Conservation (phyloP, 2,113 vertebrate species). For the Oncorhynchus mykiss region DNA sequence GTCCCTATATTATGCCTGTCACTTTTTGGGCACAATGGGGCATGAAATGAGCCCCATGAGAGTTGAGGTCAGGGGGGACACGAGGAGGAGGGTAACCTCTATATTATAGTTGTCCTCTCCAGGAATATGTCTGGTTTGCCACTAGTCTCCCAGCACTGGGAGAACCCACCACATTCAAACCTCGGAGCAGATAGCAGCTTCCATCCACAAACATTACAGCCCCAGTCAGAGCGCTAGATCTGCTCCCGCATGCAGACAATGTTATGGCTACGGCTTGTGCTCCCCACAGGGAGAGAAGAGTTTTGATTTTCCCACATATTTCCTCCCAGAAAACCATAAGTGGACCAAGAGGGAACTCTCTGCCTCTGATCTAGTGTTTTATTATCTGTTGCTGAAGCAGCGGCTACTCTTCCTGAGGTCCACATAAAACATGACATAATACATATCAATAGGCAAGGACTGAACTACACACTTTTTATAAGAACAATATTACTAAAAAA, state of each 20-base stretch:
- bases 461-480: no score
- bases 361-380: neutral
- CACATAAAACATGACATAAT: no score
- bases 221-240: neutral
- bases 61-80: neutral
- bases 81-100: neutral
- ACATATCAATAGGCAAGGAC: no score
- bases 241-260: constrained; percentile 5
- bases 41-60: neutral
- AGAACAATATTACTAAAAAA: no score
- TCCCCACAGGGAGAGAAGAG: constrained; percentile 25
- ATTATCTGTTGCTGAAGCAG: no score
- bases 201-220: neutral
- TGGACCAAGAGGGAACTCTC: neutral
- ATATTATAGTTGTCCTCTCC: neutral
- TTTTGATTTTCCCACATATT: constrained; percentile 21
- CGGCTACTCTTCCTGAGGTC: no score
- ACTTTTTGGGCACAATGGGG: neutral
- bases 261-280: constrained; percentile 51
- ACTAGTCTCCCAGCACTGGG: constrained; percentile 24
- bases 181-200: constrained; percentile 7
- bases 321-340: neutral
- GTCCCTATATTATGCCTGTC: neutral
- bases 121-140: constrained; percentile 57
- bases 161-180: constrained; percentile 9